These are phyloP conservation scores for Cygnus olor DNA, from an alignment of 2,797 vertebrate genomes.

Conservation along the genomic window DNA sequence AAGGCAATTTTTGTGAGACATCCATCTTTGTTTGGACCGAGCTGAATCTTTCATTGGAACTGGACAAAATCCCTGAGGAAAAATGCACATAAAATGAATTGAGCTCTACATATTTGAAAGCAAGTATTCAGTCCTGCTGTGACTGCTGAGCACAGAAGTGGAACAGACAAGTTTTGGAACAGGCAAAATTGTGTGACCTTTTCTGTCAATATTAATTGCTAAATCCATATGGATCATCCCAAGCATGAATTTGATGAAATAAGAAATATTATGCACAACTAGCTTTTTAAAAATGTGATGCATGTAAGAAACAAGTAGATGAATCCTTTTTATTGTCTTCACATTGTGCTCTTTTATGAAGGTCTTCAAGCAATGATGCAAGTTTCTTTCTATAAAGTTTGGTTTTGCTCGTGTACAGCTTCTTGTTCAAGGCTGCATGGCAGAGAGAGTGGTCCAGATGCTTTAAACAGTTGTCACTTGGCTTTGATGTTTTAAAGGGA, in stretches of 20 bases:
- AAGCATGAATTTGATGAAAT: background rate
- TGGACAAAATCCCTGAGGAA: background rate
- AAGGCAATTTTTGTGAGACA: background rate
- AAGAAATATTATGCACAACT: background rate
- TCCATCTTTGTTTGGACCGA: background rate
- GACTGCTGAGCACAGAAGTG: background rate
- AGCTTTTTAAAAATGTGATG: background rate
- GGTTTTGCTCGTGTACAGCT: background rate
- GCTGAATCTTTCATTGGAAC: background rate
- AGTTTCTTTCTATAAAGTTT: background rate
- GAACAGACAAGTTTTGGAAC: background rate
- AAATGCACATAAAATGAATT: background rate
- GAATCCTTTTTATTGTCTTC: background rate
- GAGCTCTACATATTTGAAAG: background rate
- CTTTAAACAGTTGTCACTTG: background rate
- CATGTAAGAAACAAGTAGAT: background rate
- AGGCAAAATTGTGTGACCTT: background rate
- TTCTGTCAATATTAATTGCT: background rate
- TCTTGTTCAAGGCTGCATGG: background rate
- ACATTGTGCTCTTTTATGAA: background rate
- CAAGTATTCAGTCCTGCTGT: background rate
- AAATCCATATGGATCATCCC: background rate
- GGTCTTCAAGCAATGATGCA: background rate
- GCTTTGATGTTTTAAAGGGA: background rate
- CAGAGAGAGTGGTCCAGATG: background rate